Base-by-base conservation (phyloP, 2,113 vertebrate genomes). In the Shinisaurus crocodilurus region DNA sequence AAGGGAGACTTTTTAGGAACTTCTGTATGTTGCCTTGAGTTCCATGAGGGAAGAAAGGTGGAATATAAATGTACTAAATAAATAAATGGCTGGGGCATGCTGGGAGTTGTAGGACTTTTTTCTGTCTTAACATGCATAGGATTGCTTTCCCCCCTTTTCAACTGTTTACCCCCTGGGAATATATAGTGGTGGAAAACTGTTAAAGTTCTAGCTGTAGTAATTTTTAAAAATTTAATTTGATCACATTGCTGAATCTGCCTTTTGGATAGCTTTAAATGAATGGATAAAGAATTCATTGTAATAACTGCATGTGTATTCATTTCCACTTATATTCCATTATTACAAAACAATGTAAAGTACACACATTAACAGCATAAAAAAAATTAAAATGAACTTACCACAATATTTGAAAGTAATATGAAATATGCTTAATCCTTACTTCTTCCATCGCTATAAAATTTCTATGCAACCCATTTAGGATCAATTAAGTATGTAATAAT, bases 161-260 rank as follows among this genome's bases (percentile, higher is more conserved):
- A 93, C 90, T 88, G 25, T 63, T 2, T 81, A 69, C 81, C 93
- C 85, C 92, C 76, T 92, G 91, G 91, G 93, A 91, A 92, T 95
- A 89, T 90, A 92, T 86, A 94, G 94, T 77, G 90, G 75, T 69
- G 84, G 77, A 80, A 80, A 92, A 95, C 57, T 69, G 88, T 95
- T 92, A 95, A 92, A 92, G 92, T 75, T 95, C 95, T 92, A 76
- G 93, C 91, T 95, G 50, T 90, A 50, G 82, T 88, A 85, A 94
- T 95, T 80, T 88, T 67, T 90, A 54, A 60, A 89, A 93, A 94
- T 94, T 90, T 92, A 88, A 72, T 85, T 93, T 96, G 94, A 85
- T 91, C 89, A 96, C 94, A 43, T 93, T 88, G 67, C 90, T 87
- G 84, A 79, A 83, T 93, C 92, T 40, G 18, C 69, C 23, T 90